Evolutionary conservation across 2,113 vertebrate genomes (phyloP), one percentile per base, ranked within the genome.

Genomic region (Aegotheles bennettii): DNA sequence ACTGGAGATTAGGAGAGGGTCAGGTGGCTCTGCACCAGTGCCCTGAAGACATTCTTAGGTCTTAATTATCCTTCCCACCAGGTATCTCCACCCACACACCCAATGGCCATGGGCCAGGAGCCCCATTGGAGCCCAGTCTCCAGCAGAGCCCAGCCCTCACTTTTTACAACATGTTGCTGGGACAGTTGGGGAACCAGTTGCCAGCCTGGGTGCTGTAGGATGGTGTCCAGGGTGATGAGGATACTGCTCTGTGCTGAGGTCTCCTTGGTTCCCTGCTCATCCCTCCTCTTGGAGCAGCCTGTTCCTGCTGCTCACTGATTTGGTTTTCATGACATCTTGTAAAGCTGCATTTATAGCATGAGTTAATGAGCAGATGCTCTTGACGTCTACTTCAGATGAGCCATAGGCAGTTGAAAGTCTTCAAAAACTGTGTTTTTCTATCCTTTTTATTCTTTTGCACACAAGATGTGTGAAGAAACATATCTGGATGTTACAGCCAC

Each of bases 191-290:
- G n/a, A 16, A 63, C 16, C n/a, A 33, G 33, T 11, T 65, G 13
- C 29, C 26, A 56, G 29, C 7, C 23, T 68, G 23, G 19, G 7
- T 87, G 50, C 25, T 87, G 21, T 68, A 31, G 45, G 24, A 38
- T 31, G 11, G 11, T 42, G 24, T 29, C 26, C 4, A 25, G 29
- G 7, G 16, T 63, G 42, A 14, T 45, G 40, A 61, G 36, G 28
- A 25, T 24, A 53, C n/a, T 88, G 54, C 23, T 8, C 5, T 1
- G 1, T 70, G 11, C 26, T n/a, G 38, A 7, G 40, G 17, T 91
- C 45, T 65, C 28, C 25, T 20, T 38, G 18, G 40, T 25, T 89
- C 13, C 24, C 33, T 0, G 0, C 25, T 73, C 2, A 1, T n/a
- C 11, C 5, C 12, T 12, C 13, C 20, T 53, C 4, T 2, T 35